Evolutionary conservation across 1,140 invertebrate species (phyloP).

Genomic region (Trachymyrmex septentrionalis): DNA sequence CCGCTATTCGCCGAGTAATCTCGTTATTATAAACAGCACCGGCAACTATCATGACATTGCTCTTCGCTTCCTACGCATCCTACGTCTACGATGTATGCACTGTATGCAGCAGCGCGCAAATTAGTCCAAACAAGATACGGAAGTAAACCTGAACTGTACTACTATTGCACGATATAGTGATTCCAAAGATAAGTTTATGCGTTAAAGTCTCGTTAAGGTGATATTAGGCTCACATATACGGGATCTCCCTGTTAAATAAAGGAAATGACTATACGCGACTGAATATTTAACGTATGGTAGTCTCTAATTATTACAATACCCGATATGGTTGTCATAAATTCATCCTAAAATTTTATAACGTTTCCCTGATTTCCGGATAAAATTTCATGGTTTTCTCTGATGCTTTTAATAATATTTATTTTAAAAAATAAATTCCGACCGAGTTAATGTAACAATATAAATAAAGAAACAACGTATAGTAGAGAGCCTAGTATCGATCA

Average conservation of each 20-base stretch:
- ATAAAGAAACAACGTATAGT: too few relatives aligned
- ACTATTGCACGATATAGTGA: slow-evolving; percentile 14
- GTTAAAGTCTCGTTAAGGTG: slow-evolving; percentile 44
- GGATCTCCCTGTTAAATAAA: slow-evolving; percentile 4
- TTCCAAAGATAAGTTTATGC: slow-evolving; percentile 49
- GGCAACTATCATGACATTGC: slow-evolving; percentile 40
- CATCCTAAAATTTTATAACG: too few relatives aligned
- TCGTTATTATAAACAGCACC: slow-evolving; percentile 58
- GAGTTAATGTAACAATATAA: too few relatives aligned
- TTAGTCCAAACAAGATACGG: slow-evolving; percentile 50
- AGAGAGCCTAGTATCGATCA: too few relatives aligned
- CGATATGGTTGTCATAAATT: too few relatives aligned
- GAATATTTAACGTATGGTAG: background rate
- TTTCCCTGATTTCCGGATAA: too few relatives aligned
- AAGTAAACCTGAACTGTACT: slow-evolving; percentile 41
- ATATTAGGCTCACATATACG: background rate
- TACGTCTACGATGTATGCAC: slow-evolving; percentile 27
- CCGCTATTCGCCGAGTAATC: slow-evolving; percentile 41
- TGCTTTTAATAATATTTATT: too few relatives aligned
- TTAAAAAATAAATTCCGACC: too few relatives aligned
- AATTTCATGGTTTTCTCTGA: too few relatives aligned
- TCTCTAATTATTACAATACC: background rate
- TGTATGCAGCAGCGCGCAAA: slow-evolving; percentile 36
- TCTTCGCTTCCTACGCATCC: slow-evolving; percentile 16
- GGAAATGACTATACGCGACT: background rate